Base-by-base conservation (phyloP, 1,140 invertebrate genomes). In the Procambarus virginalis region DNA sequence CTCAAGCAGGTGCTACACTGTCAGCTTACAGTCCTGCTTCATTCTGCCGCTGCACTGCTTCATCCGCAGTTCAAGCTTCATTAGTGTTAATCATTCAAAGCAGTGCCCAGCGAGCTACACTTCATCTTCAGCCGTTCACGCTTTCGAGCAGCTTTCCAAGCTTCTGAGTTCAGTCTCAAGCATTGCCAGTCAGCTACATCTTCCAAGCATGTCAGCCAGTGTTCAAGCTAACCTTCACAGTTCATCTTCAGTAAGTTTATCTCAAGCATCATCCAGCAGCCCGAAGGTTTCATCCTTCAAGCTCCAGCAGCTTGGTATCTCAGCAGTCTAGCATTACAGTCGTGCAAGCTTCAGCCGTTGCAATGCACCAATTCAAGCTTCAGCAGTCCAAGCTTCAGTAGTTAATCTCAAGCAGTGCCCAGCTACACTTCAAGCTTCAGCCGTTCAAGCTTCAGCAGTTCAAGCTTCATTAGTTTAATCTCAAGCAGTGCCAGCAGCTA, bases 61-160 rank as follows among this genome's bases (percentile, higher is more conserved):
- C 10, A 49, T n/a, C n/a, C n/a, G 79, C 34, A 81, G 79, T 60
- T 81, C 79, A 3, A 81, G 79, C 20, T 81, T 55, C 0, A 78
- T 0, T 34, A 34, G 34, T 34, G n/a, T 34, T 34, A 34, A 34
- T 34, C 68, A 46, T 3, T 81, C 73, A 10, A 10, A 75, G 49
- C 22, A 77, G 79, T 58, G 49, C 76, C 76, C 2, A 86, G n/a
- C 45, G n/a, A 78, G 49, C 22, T 68, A 34, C 6, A 68, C 6
- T 83, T 60, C 45, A 83, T 60, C 22, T 83, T 51, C 34, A 83
- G 80, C 9, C 14, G 10, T n/a, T 45, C 55, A 34, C 70, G 81
- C 20, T 83, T 51, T 68, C 12, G 60, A 9, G 17, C 34, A 49
- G 46, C 75, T 34, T 3, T 55, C 20, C 84, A n/a, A 77, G 70